Percentiles rank a stretch among this genome's conserved stretches.
phyloP scores from a whole-genome alignment of 1,140 invertebrate genomes.

The Philopotamus ludificatus region DNA sequence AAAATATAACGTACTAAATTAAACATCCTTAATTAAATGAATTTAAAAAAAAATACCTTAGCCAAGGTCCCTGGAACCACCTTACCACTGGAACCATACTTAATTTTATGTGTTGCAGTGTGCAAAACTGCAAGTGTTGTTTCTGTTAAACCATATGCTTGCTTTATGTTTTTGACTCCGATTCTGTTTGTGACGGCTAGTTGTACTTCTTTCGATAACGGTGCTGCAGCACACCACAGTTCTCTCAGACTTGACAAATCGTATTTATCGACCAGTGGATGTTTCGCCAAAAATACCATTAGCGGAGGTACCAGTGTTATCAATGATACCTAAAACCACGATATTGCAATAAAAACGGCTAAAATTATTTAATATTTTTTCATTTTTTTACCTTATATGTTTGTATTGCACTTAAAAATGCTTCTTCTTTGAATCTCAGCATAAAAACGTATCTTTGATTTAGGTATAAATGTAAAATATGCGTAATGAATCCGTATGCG shows the following conservation, averaged over 20 bases:
- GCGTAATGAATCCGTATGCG: conserved; percentile 53
- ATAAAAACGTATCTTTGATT: conserved; percentile 50
- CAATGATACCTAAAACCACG: not conserved
- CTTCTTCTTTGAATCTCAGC: conserved; percentile 56
- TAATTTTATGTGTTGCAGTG: conserved; percentile 40
- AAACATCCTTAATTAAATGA: not conserved
- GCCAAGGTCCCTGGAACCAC: conserved; percentile 42
- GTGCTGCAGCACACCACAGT: conserved; percentile 56
- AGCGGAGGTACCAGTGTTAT: conserved; percentile 51
- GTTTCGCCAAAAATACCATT: conserved; percentile 52
- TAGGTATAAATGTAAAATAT: conserved; percentile 46
- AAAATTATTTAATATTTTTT: not conserved
- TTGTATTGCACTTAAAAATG: conserved; percentile 56
- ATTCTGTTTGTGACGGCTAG: conserved; percentile 48
- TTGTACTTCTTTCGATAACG: conserved; percentile 50
- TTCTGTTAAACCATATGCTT: conserved; percentile 59
- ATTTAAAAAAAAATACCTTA: conserved; percentile 42
- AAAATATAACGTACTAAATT: not conserved
- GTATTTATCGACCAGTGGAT: conserved; percentile 49
- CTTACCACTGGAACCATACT: conserved; percentile 41
- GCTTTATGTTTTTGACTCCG: conserved; percentile 47
- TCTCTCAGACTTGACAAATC: conserved; percentile 48
- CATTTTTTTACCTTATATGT: conserved; percentile 46
- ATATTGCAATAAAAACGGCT: not conserved
- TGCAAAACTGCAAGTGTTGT: conserved; percentile 48